Conservation (phyloP, 2,797 vertebrate species). For the Lagodon rhomboides region DNA sequence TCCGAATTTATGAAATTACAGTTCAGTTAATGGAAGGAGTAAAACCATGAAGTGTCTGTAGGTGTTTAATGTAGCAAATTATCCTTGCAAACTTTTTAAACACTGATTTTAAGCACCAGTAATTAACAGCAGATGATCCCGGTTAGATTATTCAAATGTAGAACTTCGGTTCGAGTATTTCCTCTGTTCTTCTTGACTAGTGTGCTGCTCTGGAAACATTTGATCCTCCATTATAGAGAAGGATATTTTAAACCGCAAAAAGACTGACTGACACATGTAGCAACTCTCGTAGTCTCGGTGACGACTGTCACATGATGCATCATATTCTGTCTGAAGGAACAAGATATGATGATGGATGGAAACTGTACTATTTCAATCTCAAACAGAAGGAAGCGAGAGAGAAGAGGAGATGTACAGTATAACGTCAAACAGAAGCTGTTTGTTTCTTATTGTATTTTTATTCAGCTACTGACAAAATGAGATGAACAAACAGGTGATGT, state of each 20-base stretch:
- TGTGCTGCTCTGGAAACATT: conserved; percentile 56
- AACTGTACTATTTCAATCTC: conserved; percentile 18
- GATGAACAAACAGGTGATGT: conserved; percentile 76
- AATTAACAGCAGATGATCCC: conserved; percentile 2
- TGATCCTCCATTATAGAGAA: conserved; percentile 36
- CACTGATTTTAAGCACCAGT: conserved; percentile 30
- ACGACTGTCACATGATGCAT: conserved; percentile 31
- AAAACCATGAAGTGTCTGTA: conserved; percentile 17
- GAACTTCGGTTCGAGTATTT: conserved; percentile 36
- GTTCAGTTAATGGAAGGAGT: neutral
- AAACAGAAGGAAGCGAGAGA: conserved; percentile 17
- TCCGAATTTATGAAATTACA: conserved; percentile 15
- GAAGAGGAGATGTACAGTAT: conserved; percentile 43
- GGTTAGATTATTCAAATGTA: conserved; percentile 11
- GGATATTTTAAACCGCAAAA: conserved; percentile 50
- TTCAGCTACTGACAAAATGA: conserved; percentile 78
- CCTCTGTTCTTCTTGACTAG: conserved; percentile 20
- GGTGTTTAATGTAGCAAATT: conserved; percentile 39
- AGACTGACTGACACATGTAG: conserved; percentile 46
- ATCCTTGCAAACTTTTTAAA: conserved; percentile 4
- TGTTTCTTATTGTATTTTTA: conserved; percentile 84
- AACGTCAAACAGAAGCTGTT: conserved; percentile 71
- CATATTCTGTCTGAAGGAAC: conserved; percentile 32
- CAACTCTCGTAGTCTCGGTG: conserved; percentile 42
- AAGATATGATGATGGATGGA: conserved; percentile 2